Conservation (phyloP, 2,113 vertebrate species). For the Telmatochromis sp. region DNA sequence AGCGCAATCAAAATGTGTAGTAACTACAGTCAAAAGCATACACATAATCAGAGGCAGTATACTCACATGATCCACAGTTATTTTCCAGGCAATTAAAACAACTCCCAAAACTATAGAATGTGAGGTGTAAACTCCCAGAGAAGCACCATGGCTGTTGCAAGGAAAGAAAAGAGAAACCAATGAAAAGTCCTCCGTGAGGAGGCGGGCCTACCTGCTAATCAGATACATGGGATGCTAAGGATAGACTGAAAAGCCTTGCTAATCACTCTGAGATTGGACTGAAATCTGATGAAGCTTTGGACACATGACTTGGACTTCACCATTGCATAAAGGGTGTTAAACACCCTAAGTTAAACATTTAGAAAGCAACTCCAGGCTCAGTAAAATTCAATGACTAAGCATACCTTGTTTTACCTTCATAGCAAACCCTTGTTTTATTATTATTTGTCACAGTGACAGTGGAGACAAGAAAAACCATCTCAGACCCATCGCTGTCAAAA, state of each 20-base stretch:
- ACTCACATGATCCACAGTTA: conserved; percentile 54
- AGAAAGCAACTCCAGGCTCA: background rate
- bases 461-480: background rate
- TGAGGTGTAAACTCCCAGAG: background rate
- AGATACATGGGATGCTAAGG: conserved; percentile 73
- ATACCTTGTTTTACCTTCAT: background rate
- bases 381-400: conserved; percentile 1
- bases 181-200: conserved; percentile 36
- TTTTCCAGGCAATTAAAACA: background rate
- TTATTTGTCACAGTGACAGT: background rate
- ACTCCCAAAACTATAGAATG: background rate
- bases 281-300: conserved; percentile 73
- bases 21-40: background rate
- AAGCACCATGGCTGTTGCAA: background rate
- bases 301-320: conserved; percentile 60
- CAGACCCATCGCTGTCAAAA: background rate
- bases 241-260: conserved; percentile 83
- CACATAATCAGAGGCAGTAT: background rate
- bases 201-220: conserved; percentile 69
- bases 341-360: background rate
- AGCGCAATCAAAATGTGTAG: background rate
- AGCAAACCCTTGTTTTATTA: background rate
- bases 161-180: conserved; percentile 2
- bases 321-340: conserved; percentile 58
- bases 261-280: conserved; percentile 77